Evolutionary conservation across 2,888 invertebrate genomes (phyloP), one percentile per base, ranked within the genome.

Genomic region (Microctonus aethiopoides): DNA sequence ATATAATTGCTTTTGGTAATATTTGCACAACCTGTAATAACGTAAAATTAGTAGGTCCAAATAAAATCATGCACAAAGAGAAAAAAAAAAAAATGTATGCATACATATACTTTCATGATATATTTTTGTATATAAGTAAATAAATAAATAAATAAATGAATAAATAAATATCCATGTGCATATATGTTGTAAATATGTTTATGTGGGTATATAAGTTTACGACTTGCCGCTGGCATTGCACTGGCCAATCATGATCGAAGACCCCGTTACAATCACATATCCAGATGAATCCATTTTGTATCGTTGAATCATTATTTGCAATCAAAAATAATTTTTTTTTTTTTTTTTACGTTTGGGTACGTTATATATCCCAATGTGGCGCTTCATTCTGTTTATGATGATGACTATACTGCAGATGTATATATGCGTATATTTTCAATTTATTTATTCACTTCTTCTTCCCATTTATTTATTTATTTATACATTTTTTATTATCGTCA

Each of bases 1-100:
- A 54, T 59, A 63, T 75, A 75, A 73, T 72, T 70, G 79, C 77
- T 79, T 71, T 74, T 72, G 78, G 77, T 77, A 74, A 75, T 84
- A 80, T 84, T 85, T 82, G 79, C 78, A 80, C 78, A 81, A 80
- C 75, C 79, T 77, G 81, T 83, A 82, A 84, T 81, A 78, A 78
- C 73, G 70, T 76, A 73, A 83, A 83, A 84, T 85, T 83, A 81
- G 78, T 77, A 24, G 2, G 11, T 34, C 34, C 20, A 57, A 26
- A 39, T 29, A 41, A 63, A 13, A 16, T 34, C 36, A 39, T 60
- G 59, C 10, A 11, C 20, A 52, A 20, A 9, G 62, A 61, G 36
- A 56, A n/a, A 16, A 6, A 16, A 46, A 46, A 29, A 7, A 7
- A 29, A 29, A 29, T 3, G 46, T 13, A 11, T n/a, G 39, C 3